These are phyloP conservation scores for Prochilodus magdalenae DNA, from an alignment of 2,113 vertebrate species.

Conservation along the genomic window DNA sequence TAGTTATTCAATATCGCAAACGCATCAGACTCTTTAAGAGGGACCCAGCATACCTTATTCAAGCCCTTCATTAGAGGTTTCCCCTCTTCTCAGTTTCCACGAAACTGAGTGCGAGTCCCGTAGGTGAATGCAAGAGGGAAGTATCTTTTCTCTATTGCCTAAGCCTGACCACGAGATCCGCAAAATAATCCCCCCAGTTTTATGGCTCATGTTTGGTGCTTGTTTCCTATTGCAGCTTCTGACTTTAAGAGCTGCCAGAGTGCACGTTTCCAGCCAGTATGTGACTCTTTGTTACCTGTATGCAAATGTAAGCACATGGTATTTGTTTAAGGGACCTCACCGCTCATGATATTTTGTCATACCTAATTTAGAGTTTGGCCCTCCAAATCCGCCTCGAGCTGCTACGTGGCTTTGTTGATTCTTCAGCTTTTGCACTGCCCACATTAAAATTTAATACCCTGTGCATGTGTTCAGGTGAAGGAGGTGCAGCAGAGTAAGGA, in stretches of 20 bases:
- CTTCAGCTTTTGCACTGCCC: not conserved
- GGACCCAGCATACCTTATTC: too few relatives aligned
- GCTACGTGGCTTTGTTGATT: not conserved
- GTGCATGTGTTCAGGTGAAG: slow-evolving; percentile 77
- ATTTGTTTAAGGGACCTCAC: not conserved
- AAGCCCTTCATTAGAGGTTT: too few relatives aligned
- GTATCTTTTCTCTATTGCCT: too few relatives aligned
- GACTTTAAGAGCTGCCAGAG: too few relatives aligned
- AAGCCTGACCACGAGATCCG: too few relatives aligned
- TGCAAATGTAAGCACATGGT: not conserved
- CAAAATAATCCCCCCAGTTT: too few relatives aligned
- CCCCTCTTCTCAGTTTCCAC: too few relatives aligned
- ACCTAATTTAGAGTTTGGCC: not conserved
- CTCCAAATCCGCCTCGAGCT: not conserved
- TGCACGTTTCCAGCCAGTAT: too few relatives aligned
- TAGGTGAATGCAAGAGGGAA: too few relatives aligned
- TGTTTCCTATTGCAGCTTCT: not conserved
- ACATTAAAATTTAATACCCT: not conserved
- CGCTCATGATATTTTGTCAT: not conserved
- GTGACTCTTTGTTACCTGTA: not conserved
- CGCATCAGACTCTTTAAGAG: too few relatives aligned
- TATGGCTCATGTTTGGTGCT: not conserved
- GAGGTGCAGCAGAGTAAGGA: slow-evolving; percentile 92
- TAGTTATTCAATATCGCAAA: too few relatives aligned
- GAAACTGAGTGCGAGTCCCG: too few relatives aligned